Conservation (phyloP, 2,797 vertebrate species). For the Coccyzus lansbergi region DNA sequence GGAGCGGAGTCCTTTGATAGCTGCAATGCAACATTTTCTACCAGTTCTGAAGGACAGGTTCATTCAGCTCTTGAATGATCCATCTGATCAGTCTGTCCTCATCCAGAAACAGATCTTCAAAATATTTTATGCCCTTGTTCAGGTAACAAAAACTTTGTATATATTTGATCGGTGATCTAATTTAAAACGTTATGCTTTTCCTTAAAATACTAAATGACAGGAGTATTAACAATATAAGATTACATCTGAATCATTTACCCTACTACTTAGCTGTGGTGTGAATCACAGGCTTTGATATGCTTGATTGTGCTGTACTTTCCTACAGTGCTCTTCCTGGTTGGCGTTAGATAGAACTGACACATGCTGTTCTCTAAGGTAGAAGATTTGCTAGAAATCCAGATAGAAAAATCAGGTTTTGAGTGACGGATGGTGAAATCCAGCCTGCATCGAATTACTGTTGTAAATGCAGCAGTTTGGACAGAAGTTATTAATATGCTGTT, state of each 20-base stretch:
- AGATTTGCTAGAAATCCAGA: neutral
- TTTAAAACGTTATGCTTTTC: neutral
- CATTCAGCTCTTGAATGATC: conserved; percentile 92
- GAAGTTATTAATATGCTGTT: neutral
- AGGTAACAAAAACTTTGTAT: conserved; percentile 80
- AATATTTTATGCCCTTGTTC: conserved; percentile 98
- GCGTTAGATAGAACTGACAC: neutral
- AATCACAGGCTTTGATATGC: neutral
- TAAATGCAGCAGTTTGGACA: neutral
- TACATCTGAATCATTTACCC: neutral
- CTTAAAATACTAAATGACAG: neutral
- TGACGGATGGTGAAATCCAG: neutral
- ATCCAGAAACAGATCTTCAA: conserved; percentile 99
- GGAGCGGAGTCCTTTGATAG: conserved; percentile 93
- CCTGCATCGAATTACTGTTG: neutral
- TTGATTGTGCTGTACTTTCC: neutral
- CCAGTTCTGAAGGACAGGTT: conserved; percentile 97
- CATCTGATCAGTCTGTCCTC: conserved; percentile 94
- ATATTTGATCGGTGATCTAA: neutral
- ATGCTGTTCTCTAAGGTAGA: neutral
- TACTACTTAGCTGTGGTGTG: neutral
- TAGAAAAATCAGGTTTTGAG: neutral
- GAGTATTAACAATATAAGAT: neutral
- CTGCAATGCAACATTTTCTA: conserved; percentile 99
- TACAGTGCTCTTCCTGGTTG: neutral